Conservation (phyloP, 1,140 invertebrate species). For the Hypsibius dujardini region DNA sequence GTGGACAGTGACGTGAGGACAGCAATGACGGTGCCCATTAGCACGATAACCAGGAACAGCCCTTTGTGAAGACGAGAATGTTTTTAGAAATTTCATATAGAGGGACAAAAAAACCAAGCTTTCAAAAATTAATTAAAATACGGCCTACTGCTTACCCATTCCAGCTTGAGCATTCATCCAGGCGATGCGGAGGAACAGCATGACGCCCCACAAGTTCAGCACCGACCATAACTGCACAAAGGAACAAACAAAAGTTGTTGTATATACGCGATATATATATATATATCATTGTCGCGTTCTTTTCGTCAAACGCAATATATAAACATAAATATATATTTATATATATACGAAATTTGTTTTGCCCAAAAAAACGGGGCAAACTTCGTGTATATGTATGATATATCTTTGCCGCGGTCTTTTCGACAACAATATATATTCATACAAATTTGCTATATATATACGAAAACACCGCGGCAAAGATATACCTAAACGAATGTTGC, state of each 20-base stretch:
- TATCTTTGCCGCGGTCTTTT: no score
- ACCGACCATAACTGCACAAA: constrained; percentile 47
- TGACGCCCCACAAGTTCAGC: constrained; percentile 49
- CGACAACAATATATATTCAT: no score
- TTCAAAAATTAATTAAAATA: neutral
- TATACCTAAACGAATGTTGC: no score
- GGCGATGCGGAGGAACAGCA: constrained; percentile 43
- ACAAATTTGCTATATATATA: no score
- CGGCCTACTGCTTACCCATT: constrained; percentile 40
- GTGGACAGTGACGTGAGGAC: constrained; percentile 39
- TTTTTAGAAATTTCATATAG: neutral
- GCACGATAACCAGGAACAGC: constrained; percentile 31
- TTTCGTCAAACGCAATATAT: constrained; percentile 21
- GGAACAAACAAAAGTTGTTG: constrained; percentile 17
- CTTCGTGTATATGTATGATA: no score
- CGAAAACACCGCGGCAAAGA: no score
- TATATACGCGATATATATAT: neutral
- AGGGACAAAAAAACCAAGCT: neutral
- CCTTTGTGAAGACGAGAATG: constrained; percentile 16
- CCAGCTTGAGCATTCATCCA: constrained; percentile 48
- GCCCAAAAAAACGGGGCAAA: no score
- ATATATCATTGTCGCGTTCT: neutral
- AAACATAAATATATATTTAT: no score
- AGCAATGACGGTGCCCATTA: constrained; percentile 33
- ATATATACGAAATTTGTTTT: no score